These are phyloP conservation scores for Myxocyprinus asiaticus DNA, from an alignment of 2,113 vertebrate genomes.

Conservation along the genomic window DNA sequence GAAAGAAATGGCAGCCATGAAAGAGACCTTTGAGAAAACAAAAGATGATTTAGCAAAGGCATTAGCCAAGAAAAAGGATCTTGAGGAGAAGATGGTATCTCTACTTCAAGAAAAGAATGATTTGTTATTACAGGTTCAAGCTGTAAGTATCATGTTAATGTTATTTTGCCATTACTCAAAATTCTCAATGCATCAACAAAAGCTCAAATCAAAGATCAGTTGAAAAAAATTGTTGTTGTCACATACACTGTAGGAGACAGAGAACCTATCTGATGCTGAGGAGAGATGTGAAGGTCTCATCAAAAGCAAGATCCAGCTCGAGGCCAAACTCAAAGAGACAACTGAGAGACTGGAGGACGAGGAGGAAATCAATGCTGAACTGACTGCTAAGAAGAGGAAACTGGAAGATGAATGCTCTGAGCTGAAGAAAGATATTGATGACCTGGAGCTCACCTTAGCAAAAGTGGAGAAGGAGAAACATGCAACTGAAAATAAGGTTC, in stretches of 20 bases:
- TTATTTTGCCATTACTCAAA: too few species aligned
- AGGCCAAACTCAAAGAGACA: conserved; percentile 64
- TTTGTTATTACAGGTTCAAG: conserved; percentile 63
- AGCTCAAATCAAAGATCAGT: too few species aligned
- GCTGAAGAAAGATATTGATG: conserved; percentile 33
- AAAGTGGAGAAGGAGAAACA: conserved; percentile 56
- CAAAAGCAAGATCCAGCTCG: conserved; percentile 57
- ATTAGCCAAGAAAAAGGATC: conserved; percentile 71
- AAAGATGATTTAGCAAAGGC: conserved; percentile 83
- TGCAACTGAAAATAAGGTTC: conserved; percentile 73
- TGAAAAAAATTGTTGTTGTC: too few species aligned
- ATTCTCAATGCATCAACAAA: too few species aligned
- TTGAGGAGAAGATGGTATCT: conserved; percentile 75
- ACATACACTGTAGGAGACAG: conserved; percentile 56
- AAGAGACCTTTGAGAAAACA: conserved; percentile 82
- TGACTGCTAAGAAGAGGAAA: neutral
- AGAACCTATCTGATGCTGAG: conserved; percentile 56
- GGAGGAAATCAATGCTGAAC: neutral
- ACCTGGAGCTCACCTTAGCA: conserved; percentile 49
- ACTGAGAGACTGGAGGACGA: conserved; percentile 65
- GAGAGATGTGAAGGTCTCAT: conserved; percentile 51
- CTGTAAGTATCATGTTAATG: conserved; percentile 58
- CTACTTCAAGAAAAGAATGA: conserved; percentile 75
- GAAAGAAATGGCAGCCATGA: conserved; percentile 67
- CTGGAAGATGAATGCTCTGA: neutral